Base-by-base conservation (phyloP, 2,797 vertebrate species). In the Simalia tracyae region DNA sequence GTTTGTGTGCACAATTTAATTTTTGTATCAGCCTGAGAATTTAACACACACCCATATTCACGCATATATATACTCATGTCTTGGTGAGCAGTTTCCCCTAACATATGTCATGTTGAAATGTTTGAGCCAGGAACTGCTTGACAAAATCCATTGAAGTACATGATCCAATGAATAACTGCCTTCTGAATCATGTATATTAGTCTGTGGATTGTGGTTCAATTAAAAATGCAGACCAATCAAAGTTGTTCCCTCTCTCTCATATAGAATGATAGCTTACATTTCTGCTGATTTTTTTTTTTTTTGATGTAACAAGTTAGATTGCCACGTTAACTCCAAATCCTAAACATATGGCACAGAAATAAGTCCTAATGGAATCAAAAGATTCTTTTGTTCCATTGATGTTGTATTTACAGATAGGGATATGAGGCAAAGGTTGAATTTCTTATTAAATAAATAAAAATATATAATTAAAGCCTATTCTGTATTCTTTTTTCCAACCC, bases 371-470 rank as follows among this genome's bases (percentile, higher is more conserved):
- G 72, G 17, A 76, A 76, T 76, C 36, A 76, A 76, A 76, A 42
- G 3, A 42, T 22, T 76, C 72, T 76, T 76, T 42, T 76, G 36
- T 76, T 42, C 36, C 72, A 76, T 42, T 22, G 36, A 76, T 76
- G 42, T 76, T 76, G 36, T 76, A 42, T 76, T 42, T 59, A 86
- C 28, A 86, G 84, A 17, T 54, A 86, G 28, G 17, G 56, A 86
- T 56, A 31, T 59, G 26, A 31, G 17, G 8, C 54, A 86, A 22
- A 56, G 14, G 7, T 14, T 86, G 15, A 19, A 59, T 56, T 28
- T 56, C 28, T 28, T n/a, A 31, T 10, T n/a, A n/a, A n/a, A 84
- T 24, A 56, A 92, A 94, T 92, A 95, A 88, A 22, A 93, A 95
- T 76, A 88, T n/a, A 28, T 59, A 31, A 87, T 4, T 89, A 93